phyloP scores from a whole-genome alignment of 2,888 invertebrate species.

The Lasiommata megera region DNA sequence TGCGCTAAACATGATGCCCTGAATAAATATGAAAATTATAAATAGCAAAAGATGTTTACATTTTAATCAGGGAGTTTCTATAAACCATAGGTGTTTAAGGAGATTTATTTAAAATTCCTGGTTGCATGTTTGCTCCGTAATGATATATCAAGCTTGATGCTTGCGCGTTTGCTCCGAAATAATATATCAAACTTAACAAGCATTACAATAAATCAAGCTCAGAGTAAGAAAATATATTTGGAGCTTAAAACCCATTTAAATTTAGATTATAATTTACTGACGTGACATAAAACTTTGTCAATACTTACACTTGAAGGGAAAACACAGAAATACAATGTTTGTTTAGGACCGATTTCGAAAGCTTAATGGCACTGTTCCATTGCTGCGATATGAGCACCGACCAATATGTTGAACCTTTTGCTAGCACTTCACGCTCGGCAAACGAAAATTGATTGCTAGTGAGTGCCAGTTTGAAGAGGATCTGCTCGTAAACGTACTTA shows the following conservation, averaged over 20 bases:
- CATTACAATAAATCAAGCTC: conserved; percentile 64
- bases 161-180: conserved; percentile 52
- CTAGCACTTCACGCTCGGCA: too few relatives aligned
- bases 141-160: conserved; percentile 61
- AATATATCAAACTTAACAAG: conserved; percentile 68
- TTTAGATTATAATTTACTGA: neutral
- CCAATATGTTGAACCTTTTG: too few relatives aligned
- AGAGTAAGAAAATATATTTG: conserved; percentile 56
- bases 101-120: conserved; percentile 30
- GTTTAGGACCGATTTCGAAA: neutral
- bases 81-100: neutral
- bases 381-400: too few relatives aligned
- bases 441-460: too few relatives aligned
- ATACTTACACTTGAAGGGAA: neutral
- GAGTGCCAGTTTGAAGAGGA: too few relatives aligned
- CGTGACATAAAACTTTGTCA: neutral
- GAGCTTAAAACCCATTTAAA: neutral
- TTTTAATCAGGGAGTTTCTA: neutral
- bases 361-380: neutral
- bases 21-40: neutral
- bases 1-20: too few relatives aligned
- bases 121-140: conserved; percentile 51
- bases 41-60: neutral
- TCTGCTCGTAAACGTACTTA: too few relatives aligned
- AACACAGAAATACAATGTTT: neutral